Conservation (phyloP, 2,113 vertebrate genomes). For the Periophthalmodon schlosseri region DNA sequence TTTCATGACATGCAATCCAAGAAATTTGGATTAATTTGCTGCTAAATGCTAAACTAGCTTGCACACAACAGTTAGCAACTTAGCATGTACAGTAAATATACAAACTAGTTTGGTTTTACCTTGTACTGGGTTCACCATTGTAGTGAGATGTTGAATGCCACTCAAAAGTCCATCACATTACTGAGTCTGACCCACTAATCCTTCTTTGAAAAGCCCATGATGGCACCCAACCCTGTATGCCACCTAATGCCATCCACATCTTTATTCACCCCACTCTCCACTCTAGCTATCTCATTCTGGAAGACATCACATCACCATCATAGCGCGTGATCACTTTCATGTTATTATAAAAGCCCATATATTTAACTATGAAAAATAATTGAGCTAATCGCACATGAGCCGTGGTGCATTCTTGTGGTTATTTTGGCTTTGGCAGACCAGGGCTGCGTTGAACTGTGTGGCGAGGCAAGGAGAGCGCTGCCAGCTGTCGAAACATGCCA, state of each 20-base stretch:
- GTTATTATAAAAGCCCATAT: neutral
- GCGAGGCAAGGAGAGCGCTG: neutral
- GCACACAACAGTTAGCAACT: no score
- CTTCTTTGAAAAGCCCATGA: neutral
- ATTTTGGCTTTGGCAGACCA: conserved; percentile 4
- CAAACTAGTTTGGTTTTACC: neutral
- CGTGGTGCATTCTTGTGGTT: conserved; percentile 7
- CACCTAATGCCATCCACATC: neutral
- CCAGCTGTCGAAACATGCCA: conserved; percentile 5
- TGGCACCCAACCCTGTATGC: neutral
- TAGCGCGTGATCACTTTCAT: neutral
- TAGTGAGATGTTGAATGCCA: neutral
- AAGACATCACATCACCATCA: conserved; percentile 5
- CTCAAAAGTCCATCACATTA: neutral
- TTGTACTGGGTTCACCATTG: neutral
- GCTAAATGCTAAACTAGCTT: no score
- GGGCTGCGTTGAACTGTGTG: neutral
- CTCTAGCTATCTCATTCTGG: neutral
- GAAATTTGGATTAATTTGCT: no score
- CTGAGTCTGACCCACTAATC: neutral
- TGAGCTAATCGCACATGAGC: neutral
- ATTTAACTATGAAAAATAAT: conserved; percentile 12
- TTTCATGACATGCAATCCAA: no score
- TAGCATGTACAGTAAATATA: neutral
- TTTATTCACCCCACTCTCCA: neutral